These are phyloP conservation scores for Nomada hirtipes DNA, from an alignment of 2,888 invertebrate species.

Conservation along the genomic window DNA sequence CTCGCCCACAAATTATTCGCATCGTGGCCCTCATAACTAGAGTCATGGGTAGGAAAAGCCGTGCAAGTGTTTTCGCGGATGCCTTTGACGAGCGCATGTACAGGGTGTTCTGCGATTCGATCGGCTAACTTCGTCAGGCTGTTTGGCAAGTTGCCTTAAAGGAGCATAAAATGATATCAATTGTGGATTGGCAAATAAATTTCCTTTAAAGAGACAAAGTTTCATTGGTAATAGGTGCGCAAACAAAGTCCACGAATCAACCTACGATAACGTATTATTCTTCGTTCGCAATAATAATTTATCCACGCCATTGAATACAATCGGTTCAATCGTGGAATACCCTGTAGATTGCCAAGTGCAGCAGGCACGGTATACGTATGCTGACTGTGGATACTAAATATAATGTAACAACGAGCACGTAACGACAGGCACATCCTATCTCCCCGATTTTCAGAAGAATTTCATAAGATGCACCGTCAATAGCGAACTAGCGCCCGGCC, in stretches of 20 bases:
- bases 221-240: too few relatives aligned
- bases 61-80: constrained; percentile 30
- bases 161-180: too few relatives aligned
- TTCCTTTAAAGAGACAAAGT: too few relatives aligned
- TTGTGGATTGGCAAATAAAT: too few relatives aligned
- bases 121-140: too few relatives aligned
- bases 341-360: constrained; percentile 15
- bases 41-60: constrained; percentile 4
- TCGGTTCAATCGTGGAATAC: too few relatives aligned
- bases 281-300: too few relatives aligned
- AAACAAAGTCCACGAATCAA: too few relatives aligned
- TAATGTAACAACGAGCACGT: constrained; percentile 38
- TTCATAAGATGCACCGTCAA: constrained; percentile 55
- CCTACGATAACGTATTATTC: too few relatives aligned
- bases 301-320: too few relatives aligned
- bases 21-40: constrained; percentile 19
- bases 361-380: neutral
- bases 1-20: constrained; percentile 43
- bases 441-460: constrained; percentile 30
- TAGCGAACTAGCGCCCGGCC: constrained; percentile 32
- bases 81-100: neutral
- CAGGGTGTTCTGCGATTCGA: too few relatives aligned
- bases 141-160: too few relatives aligned
- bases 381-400: constrained; percentile 32
- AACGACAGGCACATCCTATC: constrained; percentile 30